Base-by-base conservation (phyloP, 2,888 invertebrate genomes). In the Sphecodes monilicornis region DNA sequence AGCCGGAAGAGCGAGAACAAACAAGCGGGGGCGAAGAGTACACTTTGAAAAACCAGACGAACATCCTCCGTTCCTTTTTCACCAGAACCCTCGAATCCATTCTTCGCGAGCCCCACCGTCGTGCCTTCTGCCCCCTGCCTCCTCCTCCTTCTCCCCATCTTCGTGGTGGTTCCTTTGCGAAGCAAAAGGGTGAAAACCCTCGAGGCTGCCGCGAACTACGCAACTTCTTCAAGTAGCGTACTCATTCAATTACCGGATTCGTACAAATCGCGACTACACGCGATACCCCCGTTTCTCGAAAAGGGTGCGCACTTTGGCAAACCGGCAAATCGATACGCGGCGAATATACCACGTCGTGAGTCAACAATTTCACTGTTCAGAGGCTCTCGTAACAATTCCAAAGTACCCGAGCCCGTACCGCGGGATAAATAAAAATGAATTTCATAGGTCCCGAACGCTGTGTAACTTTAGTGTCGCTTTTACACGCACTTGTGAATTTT, bases 231-330 rank as follows among this genome's bases (percentile, higher is more conserved):
- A 73, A 86, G 79, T 74, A 73, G 76, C 69, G 80, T 76, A 80
- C 82, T 82, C 82, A 80, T 85, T 84, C 88, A 89, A 89, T 89
- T 89, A 86, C 86, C 78, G 60, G 81, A 71, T 77, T 75, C 73
- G 82, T 71, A 78, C 74, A 82, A 85, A 85, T 76, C 70, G 71
- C 50, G 68, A 71, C 77, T 70, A n/a, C 76, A n/a, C 46, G n/a
- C 54, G 77, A 41, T 66, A 64, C 74, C 50, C 50, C 57, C 18
- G 66, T 66, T 66, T 11, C 22, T 32, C 16, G 60, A 32, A 60
- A 60, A 60, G 60, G n/a, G 60, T 6, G 60, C 29, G 29, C 60
- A 16, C 60, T 29, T 60, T 8, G 29, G 29, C 60, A 18, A 32
- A 54, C n/a, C 60, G 18, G 60, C 29, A 29, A 60, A 60, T 60